Evolutionary conservation across 2,888 invertebrate genomes (phyloP).

Genomic region (Dimorphilus gyrociliatus): DNA sequence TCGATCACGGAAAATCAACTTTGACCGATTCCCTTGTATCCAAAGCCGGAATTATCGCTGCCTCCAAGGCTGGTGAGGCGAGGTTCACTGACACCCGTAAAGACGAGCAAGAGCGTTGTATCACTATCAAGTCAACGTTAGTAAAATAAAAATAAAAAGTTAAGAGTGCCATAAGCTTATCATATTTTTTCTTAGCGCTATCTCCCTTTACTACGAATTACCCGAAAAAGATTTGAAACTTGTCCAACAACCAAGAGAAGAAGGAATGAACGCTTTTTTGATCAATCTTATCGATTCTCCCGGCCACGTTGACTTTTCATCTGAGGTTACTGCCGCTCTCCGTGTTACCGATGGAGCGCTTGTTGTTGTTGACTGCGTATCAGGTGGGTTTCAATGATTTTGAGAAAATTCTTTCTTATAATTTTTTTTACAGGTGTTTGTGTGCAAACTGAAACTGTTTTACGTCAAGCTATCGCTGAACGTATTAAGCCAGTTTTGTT

Average conservation of each 20-base stretch:
- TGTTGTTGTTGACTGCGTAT: slow-evolving; percentile 98
- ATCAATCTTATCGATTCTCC: slow-evolving; percentile 99
- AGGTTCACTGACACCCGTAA: slow-evolving; percentile 98
- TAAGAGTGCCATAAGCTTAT: not conserved
- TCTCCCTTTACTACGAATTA: slow-evolving; percentile 97
- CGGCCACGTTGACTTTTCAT: slow-evolving; percentile 99
- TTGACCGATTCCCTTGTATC: slow-evolving; percentile 97
- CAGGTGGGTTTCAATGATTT: slow-evolving; percentile 49
- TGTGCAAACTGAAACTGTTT: slow-evolving; percentile 97
- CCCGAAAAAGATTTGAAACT: slow-evolving; percentile 81
- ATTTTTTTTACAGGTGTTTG: slow-evolving; percentile 65
- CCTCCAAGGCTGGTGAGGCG: slow-evolving; percentile 94
- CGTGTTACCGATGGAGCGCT: slow-evolving; percentile 99
- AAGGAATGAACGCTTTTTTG: slow-evolving; percentile 70
- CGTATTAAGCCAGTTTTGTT: slow-evolving; percentile 98
- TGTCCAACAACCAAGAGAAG: slow-evolving; percentile 59
- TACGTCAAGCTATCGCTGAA: slow-evolving; percentile 98
- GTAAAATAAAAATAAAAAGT: slow-evolving; percentile 35
- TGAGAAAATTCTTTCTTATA: not conserved
- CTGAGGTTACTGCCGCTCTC: slow-evolving; percentile 97
- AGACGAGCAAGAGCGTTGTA: slow-evolving; percentile 99
- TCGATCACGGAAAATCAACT: slow-evolving; percentile 99
- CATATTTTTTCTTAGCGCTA: slow-evolving; percentile 53
- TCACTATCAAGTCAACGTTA: slow-evolving; percentile 99
- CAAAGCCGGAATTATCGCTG: slow-evolving; percentile 98